Evolutionary conservation across 2,888 invertebrate species (phyloP).

Genomic region (Dicyrtoma fusca): DNA sequence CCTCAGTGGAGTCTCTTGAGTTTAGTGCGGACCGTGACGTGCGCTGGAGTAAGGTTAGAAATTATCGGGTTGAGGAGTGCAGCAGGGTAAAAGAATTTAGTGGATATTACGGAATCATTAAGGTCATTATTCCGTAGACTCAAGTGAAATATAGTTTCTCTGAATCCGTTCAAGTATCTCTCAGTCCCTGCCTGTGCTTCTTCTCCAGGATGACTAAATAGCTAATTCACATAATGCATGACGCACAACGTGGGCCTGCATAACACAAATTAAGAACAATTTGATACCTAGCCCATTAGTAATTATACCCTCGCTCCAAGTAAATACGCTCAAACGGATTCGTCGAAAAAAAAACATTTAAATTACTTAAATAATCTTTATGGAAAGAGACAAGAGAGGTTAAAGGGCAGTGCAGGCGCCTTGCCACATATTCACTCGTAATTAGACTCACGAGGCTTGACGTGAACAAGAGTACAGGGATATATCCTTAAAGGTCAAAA

Average conservation of each 20-base stretch:
- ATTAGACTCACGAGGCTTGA: neutral
- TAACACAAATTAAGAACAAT: neutral
- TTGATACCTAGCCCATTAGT: slow-evolving; percentile 15
- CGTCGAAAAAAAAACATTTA: slow-evolving; percentile 33
- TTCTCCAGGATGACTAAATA: slow-evolving; percentile 12
- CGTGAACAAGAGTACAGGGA: no score
- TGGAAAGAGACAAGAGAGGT: neutral
- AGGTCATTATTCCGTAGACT: slow-evolving; percentile 13
- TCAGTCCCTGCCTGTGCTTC: neutral
- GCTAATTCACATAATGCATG: slow-evolving; percentile 17
- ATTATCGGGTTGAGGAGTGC: no score
- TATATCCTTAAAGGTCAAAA: neutral
- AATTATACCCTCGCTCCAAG: slow-evolving; percentile 25
- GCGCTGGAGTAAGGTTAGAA: no score
- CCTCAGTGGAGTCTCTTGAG: no score
- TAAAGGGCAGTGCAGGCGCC: slow-evolving; percentile 20
- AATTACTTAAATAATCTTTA: slow-evolving; percentile 29
- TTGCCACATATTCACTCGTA: neutral
- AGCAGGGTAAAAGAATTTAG: slow-evolving; percentile 16
- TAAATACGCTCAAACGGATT: slow-evolving; percentile 30
- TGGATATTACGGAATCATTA: slow-evolving; percentile 28
- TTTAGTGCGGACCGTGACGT: no score
- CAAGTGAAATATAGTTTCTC: slow-evolving; percentile 6
- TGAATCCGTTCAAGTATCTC: neutral
- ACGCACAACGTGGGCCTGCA: neutral